Evolutionary conservation across 2,797 vertebrate genomes (phyloP).

Genomic region (Benthosema pterotum): DNA sequence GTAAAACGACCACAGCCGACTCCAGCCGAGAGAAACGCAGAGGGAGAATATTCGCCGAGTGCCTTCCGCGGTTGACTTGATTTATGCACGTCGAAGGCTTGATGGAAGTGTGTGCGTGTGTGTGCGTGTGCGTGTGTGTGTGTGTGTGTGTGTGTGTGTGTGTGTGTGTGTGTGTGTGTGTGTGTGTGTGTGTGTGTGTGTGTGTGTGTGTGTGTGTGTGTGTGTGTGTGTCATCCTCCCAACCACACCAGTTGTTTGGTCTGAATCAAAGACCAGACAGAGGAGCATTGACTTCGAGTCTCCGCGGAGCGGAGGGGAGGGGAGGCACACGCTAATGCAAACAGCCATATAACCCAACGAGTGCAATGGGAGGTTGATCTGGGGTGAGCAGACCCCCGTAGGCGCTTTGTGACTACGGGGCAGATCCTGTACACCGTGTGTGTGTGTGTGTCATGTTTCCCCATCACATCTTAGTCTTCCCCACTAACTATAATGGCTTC

Average conservation of each 20-base stretch:
- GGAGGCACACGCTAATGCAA: slow-evolving; percentile 23
- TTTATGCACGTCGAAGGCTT: slow-evolving; percentile 32
- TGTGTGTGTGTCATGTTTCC: slow-evolving; percentile 34
- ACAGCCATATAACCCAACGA: slow-evolving; percentile 39
- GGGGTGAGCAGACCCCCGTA: slow-evolving; percentile 36
- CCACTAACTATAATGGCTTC: slow-evolving; percentile 48
- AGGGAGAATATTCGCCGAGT: slow-evolving; percentile 21
- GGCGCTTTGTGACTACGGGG: slow-evolving; percentile 18
- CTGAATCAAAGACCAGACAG: slow-evolving; percentile 27
- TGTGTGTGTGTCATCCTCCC: not conserved
- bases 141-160: no score
- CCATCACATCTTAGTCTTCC: slow-evolving; percentile 20
- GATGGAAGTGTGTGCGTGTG: no score
- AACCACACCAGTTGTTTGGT: slow-evolving; percentile 5
- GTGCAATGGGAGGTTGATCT: slow-evolving; percentile 39
- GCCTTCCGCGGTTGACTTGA: slow-evolving; percentile 46
- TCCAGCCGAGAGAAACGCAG: slow-evolving; percentile 36
- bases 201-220: no score
- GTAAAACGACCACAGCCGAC: slow-evolving; percentile 40
- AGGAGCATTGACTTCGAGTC: slow-evolving; percentile 55
- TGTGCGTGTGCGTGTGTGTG: no score
- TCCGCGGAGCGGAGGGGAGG: slow-evolving; percentile 39
- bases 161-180: no score
- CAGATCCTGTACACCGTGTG: slow-evolving; percentile 38
- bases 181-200: no score